A percentile compares a stretch with the other conserved stretches of the same genome.
These are phyloP conservation scores for Bergia puertoricense DNA, from an alignment of 92 coral and sea anemone genomes.

Conservation along the genomic window DNA sequence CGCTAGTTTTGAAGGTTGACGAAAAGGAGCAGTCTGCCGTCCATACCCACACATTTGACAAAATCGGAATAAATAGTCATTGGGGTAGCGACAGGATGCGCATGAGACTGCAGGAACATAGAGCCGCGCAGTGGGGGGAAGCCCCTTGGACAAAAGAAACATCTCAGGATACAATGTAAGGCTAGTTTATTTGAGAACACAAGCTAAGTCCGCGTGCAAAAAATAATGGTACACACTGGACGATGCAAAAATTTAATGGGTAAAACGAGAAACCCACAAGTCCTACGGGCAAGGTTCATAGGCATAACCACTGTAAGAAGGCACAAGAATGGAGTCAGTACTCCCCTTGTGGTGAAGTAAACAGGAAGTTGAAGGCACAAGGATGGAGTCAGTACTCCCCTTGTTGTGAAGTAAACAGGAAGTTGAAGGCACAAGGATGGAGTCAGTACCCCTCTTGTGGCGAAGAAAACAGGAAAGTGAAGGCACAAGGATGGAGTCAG, in stretches of 20 bases:
- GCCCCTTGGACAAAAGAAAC: constrained; percentile 33
- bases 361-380: constrained; percentile 19
- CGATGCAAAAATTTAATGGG: background rate
- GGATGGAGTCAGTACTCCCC: constrained; percentile 54
- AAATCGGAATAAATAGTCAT: constrained; percentile 47
- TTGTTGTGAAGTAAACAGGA: constrained; percentile 41
- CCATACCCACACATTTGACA: constrained; percentile 60
- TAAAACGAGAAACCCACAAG: constrained; percentile 53
- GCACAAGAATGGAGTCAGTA: constrained; percentile 43
- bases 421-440: too few species aligned
- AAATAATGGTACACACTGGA: background rate
- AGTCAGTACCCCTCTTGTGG: too few species aligned
- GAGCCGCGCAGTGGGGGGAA: constrained; percentile 52
- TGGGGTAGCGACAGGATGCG: constrained; percentile 52
- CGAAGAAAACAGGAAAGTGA: too few species aligned
- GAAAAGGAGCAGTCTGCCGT: background rate
- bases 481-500: too few species aligned
- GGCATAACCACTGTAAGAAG: constrained; percentile 47
- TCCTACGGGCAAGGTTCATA: constrained; percentile 65
- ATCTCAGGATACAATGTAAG: background rate
- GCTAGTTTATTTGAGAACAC: background rate
- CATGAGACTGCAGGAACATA: constrained; percentile 46
- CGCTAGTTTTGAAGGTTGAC: constrained; percentile 4
- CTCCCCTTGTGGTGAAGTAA: constrained; percentile 33
- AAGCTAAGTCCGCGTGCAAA: background rate